A percentile compares a stretch with the other conserved stretches of the same genome.
phyloP scores from a whole-genome alignment of 1,140 invertebrate species.

The Zeugodacus cucurbitae region DNA sequence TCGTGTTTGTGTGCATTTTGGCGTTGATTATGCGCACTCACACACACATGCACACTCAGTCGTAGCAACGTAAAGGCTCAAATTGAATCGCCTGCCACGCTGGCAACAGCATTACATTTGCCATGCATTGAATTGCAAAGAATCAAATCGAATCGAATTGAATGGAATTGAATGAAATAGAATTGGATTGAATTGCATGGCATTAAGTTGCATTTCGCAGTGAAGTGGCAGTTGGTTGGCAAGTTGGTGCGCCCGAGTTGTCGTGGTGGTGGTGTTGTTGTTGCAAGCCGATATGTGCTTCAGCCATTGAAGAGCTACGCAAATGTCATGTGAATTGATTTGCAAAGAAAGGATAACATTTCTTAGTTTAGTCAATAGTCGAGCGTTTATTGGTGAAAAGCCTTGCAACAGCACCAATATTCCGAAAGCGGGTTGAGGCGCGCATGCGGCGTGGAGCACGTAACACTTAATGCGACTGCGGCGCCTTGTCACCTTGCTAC shows the following conservation, averaged over 20 bases:
- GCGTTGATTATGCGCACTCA: background rate
- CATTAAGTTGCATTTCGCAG: conserved; percentile 16
- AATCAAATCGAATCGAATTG: background rate
- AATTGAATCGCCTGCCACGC: background rate
- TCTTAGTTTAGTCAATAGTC: background rate
- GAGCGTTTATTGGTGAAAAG: background rate
- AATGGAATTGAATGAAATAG: background rate
- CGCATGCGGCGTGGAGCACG: background rate
- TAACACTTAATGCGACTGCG: background rate
- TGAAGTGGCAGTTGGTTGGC: background rate
- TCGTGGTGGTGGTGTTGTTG: background rate
- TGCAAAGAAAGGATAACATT: conserved; percentile 31
- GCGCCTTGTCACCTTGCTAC: background rate
- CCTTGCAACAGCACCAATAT: background rate
- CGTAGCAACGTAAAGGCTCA: background rate
- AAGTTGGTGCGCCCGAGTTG: background rate
- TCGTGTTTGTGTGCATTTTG: background rate
- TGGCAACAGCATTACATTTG: background rate
- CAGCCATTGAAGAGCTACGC: background rate
- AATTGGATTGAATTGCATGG: conserved; percentile 8
- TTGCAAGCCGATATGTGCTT: background rate
- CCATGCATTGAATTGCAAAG: background rate
- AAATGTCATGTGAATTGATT: conserved; percentile 31
- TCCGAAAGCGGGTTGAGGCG: background rate
- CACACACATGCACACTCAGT: background rate